Conservation (phyloP, 2,888 invertebrate genomes). For the Criorhina ranunculi region DNA sequence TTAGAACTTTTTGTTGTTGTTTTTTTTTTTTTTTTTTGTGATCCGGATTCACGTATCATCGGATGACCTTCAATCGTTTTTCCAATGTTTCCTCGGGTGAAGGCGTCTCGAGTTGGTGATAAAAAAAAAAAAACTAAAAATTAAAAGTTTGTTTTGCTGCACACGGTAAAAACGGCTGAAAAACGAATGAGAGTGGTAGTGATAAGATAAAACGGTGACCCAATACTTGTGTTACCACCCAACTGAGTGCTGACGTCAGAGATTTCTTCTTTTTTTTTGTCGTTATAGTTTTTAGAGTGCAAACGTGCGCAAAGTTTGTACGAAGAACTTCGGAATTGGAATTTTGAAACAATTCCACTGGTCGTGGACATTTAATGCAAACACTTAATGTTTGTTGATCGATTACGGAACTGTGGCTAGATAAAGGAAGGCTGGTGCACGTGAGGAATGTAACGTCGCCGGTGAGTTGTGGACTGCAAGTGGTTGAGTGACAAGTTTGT, state of each 20-base stretch:
- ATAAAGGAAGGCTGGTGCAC: conserved; percentile 53
- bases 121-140: not conserved
- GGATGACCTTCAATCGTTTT: conserved; percentile 46
- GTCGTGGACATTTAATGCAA: conserved; percentile 9
- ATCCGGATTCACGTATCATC: conserved; percentile 64
- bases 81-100: conserved; percentile 11
- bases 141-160: too few species aligned
- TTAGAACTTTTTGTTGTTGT: conserved; percentile 57
- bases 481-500: not conserved
- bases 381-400: conserved; percentile 41
- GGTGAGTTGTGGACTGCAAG: not conserved
- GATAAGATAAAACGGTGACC: conserved; percentile 62
- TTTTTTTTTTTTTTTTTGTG: too few species aligned
- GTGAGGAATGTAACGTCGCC: conserved; percentile 54
- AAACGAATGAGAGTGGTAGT: conserved; percentile 13
- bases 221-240: conserved; percentile 45
- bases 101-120: conserved; percentile 20
- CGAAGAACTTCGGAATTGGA: not conserved
- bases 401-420: conserved; percentile 32
- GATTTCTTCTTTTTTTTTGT: not conserved
- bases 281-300: not conserved
- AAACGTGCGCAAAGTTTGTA: conserved; percentile 17
- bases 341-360: conserved; percentile 28
- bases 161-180: conserved; percentile 43
- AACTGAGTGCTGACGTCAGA: conserved; percentile 5